phyloP scores from a whole-genome alignment of 2,888 invertebrate species.

The Cerastis leucographa region DNA sequence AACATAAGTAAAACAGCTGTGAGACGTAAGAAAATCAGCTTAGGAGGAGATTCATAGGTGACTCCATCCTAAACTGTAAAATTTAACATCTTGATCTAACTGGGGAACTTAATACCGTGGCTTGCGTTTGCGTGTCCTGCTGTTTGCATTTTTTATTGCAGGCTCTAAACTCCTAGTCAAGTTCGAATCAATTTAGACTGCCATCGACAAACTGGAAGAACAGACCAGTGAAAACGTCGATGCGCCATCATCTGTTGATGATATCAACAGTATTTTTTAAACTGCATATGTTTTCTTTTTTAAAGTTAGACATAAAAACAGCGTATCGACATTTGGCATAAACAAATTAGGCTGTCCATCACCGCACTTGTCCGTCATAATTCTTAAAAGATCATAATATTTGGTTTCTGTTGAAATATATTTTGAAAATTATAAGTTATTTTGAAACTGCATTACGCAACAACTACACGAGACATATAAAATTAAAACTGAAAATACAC shows the following conservation, averaged over 20 bases:
- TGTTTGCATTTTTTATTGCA: background rate
- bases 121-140: background rate
- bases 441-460: background rate
- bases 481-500: background rate
- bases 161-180: background rate
- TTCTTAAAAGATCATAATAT: constrained; percentile 6
- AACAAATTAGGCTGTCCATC: constrained; percentile 17
- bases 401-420: constrained; percentile 15
- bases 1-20: background rate
- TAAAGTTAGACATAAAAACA: background rate
- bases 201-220: background rate
- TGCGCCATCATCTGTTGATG: background rate
- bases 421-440: background rate
- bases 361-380: background rate
- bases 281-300: background rate
- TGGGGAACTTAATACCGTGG: background rate
- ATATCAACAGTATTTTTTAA: background rate
- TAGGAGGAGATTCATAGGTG: background rate
- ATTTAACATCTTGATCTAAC: too few species aligned
- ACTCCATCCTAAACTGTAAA: background rate
- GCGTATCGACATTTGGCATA: background rate
- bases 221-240: background rate
- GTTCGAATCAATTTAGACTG: background rate
- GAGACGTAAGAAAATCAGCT: background rate
- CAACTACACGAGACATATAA: background rate